These are phyloP conservation scores for Peromyscus polionotus DNA, from an alignment of 2,113 vertebrate genomes.

Conservation along the genomic window DNA sequence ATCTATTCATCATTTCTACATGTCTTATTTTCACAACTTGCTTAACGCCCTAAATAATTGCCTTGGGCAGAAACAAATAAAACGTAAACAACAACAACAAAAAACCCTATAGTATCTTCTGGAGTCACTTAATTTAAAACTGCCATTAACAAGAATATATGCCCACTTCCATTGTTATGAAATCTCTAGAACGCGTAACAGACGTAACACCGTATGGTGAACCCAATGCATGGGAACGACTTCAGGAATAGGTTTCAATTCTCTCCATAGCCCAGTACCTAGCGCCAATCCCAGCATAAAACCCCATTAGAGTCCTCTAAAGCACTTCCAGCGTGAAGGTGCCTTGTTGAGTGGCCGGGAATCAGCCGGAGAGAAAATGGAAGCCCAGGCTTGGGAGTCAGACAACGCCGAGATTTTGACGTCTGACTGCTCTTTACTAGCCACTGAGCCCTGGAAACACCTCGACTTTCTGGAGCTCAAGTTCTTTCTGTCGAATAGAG, in stretches of 20 bases:
- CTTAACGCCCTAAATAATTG: conserved; percentile 54
- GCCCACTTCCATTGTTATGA: neutral
- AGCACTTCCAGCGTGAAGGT: neutral
- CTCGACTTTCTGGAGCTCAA: neutral
- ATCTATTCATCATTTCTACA: conserved; percentile 63
- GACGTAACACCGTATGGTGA: neutral
- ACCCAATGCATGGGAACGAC: neutral
- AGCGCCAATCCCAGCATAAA: neutral
- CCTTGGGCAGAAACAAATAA: neutral
- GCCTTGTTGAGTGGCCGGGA: neutral
- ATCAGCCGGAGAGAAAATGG: neutral
- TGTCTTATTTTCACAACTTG: conserved; percentile 69
- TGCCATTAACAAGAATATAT: neutral
- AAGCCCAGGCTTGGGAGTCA: neutral
- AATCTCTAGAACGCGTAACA: neutral
- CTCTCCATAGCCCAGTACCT: neutral
- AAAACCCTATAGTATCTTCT: neutral
- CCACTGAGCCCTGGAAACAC: neutral
- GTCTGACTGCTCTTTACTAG: neutral
- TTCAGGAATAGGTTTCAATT: neutral
- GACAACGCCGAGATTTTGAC: neutral
- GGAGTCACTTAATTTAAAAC: neutral
- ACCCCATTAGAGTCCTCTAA: neutral
- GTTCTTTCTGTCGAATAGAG: neutral
- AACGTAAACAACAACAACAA: neutral